These are phyloP conservation scores for Saguinus imperator DNA, from an alignment of 2,113 vertebrate genomes.

Conservation along the genomic window DNA sequence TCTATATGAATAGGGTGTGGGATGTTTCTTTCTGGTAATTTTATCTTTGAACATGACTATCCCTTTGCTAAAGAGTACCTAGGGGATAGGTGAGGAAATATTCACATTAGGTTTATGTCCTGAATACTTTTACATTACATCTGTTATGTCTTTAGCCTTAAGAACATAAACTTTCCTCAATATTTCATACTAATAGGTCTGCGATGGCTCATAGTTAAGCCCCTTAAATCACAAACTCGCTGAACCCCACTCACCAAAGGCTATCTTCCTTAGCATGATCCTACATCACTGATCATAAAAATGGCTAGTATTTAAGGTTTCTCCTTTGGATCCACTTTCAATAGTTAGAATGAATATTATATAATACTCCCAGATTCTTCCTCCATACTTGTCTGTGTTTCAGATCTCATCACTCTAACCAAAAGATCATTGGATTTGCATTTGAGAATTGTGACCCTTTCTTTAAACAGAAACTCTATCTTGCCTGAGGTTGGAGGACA, in stretches of 20 bases:
- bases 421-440: slow-evolving; percentile 60
- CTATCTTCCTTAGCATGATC: background rate
- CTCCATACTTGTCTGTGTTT: background rate
- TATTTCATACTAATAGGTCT: background rate
- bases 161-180: background rate
- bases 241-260: background rate
- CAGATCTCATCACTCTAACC: slow-evolving; percentile 58
- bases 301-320: background rate
- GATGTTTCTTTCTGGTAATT: slow-evolving; percentile 13
- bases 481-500: slow-evolving; percentile 55
- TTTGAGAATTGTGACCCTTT: slow-evolving; percentile 56
- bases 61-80: background rate
- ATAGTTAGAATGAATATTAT: background rate
- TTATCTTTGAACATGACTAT: background rate
- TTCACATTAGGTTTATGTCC: background rate
- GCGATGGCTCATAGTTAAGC: background rate
- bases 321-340: background rate
- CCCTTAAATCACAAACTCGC: background rate
- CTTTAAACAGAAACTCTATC: slow-evolving; percentile 53
- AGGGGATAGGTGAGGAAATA: background rate
- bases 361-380: background rate
- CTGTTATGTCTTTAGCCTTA: background rate
- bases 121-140: background rate
- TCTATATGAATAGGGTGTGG: background rate
- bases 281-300: background rate